Base-by-base conservation (phyloP, 1,140 invertebrate genomes). In the Elymnias hypermnestra region DNA sequence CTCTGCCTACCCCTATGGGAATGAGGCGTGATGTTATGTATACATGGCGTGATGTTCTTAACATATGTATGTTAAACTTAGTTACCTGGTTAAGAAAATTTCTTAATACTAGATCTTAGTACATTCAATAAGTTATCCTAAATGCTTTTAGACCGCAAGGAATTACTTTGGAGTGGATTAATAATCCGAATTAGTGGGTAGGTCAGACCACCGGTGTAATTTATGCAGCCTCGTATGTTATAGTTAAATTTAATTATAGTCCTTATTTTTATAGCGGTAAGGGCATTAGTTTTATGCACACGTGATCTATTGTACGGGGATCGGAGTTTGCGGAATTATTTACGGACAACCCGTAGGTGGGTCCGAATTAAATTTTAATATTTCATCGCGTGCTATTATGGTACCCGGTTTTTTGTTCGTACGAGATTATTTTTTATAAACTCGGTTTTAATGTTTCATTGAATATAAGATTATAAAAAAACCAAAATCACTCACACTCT, bases 331-430 rank as follows among this genome's bases (percentile, higher is more conserved):
- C 26, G 37, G 38, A 48, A 48, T 48, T 48, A 48, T 48, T 48
- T 26, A 48, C 36, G 37, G 45, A 33, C 28, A 19, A 22, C 18
- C 26, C 37, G 36, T 40, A 25, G 45, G 45, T 48, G 10, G 45
- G 26, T 33, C 23, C 17, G 26, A 48, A 48, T 48, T 48, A 48
- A 40, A 48, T 48, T 48, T 48, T 48, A 48, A 48, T 48, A 48
- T 48, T 48, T 48, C 36, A 48, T 33, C 13, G 14, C 10, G 9
- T 14, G 29, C 29, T 33, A 33, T 33, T 33, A 15, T 15, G 4
- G 29, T 13, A 13, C 29, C 6, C 19, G 26, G 4, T 12, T 29
- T 29, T 29, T 12, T 29, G 3, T 5, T 13, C 14, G 12, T 13
- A 2, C n/a, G 5, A 13, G 26, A 13, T 29, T 29, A 29, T 29